Evolutionary conservation across 2,888 invertebrate genomes (phyloP).

Genomic region (Folsomia candida): DNA sequence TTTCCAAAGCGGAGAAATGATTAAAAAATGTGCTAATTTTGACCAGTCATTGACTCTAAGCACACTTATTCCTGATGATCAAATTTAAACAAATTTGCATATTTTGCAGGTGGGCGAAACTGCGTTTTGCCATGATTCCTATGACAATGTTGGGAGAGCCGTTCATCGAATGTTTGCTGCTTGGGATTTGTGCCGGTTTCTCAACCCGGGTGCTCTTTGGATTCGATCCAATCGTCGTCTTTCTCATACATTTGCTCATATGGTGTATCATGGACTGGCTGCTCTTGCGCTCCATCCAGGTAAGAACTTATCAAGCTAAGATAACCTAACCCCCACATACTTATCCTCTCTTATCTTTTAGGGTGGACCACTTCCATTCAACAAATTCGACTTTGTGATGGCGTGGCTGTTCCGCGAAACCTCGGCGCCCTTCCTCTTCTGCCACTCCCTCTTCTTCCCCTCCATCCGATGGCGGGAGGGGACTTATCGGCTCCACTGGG

Average conservation of each 20-base stretch:
- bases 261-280: slow-evolving; percentile 98
- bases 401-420: slow-evolving; percentile 93
- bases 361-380: slow-evolving; percentile 89
- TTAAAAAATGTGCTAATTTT: too few relatives aligned
- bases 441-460: slow-evolving; percentile 81
- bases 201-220: slow-evolving; percentile 76
- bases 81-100: too few relatives aligned
- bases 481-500: slow-evolving; percentile 89
- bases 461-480: slow-evolving; percentile 91
- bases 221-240: slow-evolving; percentile 87
- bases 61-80: too few relatives aligned
- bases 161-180: slow-evolving; percentile 87
- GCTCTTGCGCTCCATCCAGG: slow-evolving; percentile 81
- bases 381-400: slow-evolving; percentile 88
- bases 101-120: slow-evolving; percentile 80
- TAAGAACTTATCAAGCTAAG: slow-evolving; percentile 52
- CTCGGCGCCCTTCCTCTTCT: slow-evolving; percentile 82
- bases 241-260: slow-evolving; percentile 83
- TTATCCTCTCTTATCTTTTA: slow-evolving; percentile 55
- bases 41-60: too few relatives aligned
- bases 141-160: slow-evolving; percentile 88
- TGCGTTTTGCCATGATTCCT: slow-evolving; percentile 94
- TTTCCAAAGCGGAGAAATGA: too few relatives aligned
- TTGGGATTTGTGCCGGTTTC: slow-evolving; percentile 89
- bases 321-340: neutral